Evolutionary conservation across 1,140 invertebrate genomes (phyloP).

Genomic region (Polypedilum pembai): DNA sequence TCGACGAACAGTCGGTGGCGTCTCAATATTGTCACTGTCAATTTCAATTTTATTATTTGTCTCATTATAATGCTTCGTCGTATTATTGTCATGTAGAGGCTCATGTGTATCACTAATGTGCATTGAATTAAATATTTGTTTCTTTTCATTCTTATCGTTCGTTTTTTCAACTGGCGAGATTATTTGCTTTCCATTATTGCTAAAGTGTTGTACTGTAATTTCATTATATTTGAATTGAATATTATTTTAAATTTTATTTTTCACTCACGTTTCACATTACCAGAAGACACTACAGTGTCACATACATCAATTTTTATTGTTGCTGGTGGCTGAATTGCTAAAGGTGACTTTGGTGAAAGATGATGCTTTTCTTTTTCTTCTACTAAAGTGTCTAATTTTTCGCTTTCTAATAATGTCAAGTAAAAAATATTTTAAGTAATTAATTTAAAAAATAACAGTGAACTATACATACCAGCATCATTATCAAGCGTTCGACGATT

Average conservation of each 20-base stretch:
- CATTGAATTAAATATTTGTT: no score
- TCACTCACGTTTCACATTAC: no score
- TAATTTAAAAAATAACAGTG: slow-evolving; percentile 29
- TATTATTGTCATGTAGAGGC: slow-evolving; percentile 30
- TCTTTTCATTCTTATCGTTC: no score
- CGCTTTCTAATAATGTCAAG: slow-evolving; percentile 53
- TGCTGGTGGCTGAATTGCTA: no score
- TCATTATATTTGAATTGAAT: no score
- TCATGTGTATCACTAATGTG: no score
- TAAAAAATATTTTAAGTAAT: background rate
- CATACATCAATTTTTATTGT: slow-evolving; percentile 65
- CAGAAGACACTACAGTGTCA: slow-evolving; percentile 31
- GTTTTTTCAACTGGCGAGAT: no score
- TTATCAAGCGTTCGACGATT: slow-evolving; percentile 68
- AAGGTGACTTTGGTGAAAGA: no score
- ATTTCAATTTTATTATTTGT: slow-evolving; percentile 69
- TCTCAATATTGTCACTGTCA: slow-evolving; percentile 85
- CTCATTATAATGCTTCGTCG: slow-evolving; percentile 38
- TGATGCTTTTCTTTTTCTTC: slow-evolving; percentile 47
- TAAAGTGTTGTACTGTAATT: no score
- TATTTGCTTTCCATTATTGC: no score
- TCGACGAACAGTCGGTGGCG: slow-evolving; percentile 66
- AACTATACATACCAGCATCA: slow-evolving; percentile 56
- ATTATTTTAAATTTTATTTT: no score
- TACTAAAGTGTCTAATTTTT: slow-evolving; percentile 62